phyloP scores from a whole-genome alignment of 2,888 invertebrate species.

The Oscheius sp. region DNA sequence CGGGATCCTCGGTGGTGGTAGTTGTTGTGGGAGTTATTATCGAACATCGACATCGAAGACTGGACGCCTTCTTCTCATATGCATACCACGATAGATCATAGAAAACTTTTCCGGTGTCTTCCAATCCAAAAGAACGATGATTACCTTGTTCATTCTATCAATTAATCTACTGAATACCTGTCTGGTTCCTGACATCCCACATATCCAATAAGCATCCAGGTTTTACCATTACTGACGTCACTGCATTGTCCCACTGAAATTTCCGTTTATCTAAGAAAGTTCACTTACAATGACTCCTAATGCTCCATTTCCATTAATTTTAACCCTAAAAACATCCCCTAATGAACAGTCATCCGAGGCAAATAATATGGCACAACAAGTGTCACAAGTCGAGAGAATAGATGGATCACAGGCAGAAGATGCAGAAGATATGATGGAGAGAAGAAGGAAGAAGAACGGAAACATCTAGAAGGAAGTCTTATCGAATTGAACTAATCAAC shows the following conservation, averaged over 20 bases:
- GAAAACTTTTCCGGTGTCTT: constrained; percentile 8
- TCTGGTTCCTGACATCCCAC: constrained; percentile 30
- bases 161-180: constrained; percentile 20
- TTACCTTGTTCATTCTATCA: constrained; percentile 18
- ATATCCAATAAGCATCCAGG: constrained; percentile 24
- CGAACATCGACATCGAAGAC: constrained; percentile 23
- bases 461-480: too few relatives aligned
- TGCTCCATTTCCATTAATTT: constrained; percentile 30
- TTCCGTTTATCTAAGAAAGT: neutral
- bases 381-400: constrained; percentile 15
- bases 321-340: constrained; percentile 26
- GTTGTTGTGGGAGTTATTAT: neutral
- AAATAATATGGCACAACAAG: constrained; percentile 26
- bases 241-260: constrained; percentile 28
- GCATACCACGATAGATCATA: constrained; percentile 15
- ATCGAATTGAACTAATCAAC: too few relatives aligned
- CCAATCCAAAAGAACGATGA: constrained; percentile 24
- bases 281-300: constrained; percentile 25
- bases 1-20: constrained; percentile 8
- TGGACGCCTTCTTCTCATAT: constrained; percentile 24
- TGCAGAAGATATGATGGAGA: neutral
- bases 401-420: constrained; percentile 10
- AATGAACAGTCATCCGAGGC: constrained; percentile 7
- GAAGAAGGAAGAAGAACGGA: neutral
- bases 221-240: constrained; percentile 12